Conservation (phyloP, 2,797 vertebrate species). For the Smutsia temminckii region DNA sequence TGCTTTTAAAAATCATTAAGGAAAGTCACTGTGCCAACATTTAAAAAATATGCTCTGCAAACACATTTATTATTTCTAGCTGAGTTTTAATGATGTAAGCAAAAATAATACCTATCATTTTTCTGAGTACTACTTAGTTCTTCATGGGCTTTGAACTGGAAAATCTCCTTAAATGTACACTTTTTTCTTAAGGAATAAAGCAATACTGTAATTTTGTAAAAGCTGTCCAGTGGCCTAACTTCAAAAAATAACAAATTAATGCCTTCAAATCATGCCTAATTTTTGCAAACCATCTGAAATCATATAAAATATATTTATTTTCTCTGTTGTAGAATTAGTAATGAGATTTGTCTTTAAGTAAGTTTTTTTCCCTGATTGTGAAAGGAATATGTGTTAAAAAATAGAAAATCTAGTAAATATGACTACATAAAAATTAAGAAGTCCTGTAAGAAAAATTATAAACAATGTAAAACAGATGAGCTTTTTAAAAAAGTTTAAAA, state of each 20-base stretch:
- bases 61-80: not conserved
- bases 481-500: not conserved
- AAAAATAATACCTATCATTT: not conserved
- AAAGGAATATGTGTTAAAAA: not conserved
- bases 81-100: not conserved
- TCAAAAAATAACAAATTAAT: not conserved
- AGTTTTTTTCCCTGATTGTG: not conserved
- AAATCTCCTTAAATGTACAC: not conserved
- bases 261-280: not conserved
- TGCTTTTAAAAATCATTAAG: constrained; percentile 61
- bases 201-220: not conserved
- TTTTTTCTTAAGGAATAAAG: constrained; percentile 4
- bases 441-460: not conserved
- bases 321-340: not conserved
- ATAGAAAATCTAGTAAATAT: not conserved
- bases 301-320: not conserved
- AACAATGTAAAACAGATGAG: not conserved
- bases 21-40: not conserved
- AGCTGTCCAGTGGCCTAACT: not conserved
- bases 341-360: constrained; percentile 19
- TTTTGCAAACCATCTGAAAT: constrained; percentile 34
- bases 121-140: not conserved
- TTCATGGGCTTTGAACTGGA: not conserved
- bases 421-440: not conserved
- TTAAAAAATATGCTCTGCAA: constrained; percentile 30